Percentiles rank a stretch among this genome's conserved stretches.
Conservation (phyloP, 2,797 vertebrate genomes). For the Arrhamphus sclerolepis region DNA sequence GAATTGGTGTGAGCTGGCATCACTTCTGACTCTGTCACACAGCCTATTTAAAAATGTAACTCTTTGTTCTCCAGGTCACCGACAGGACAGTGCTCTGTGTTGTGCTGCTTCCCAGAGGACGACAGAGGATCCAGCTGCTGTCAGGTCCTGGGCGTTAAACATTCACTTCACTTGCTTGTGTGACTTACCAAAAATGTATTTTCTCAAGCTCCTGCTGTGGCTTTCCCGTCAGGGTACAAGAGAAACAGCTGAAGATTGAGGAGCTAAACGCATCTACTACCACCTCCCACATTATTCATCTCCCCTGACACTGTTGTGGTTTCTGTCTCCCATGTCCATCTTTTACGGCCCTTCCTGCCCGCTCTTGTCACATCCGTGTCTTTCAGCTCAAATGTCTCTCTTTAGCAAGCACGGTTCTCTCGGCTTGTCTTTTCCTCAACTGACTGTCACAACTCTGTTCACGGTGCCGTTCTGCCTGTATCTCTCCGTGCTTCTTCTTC, state of each 20-base stretch:
- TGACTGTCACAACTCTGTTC: slow-evolving; percentile 24
- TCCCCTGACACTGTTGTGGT: slow-evolving; percentile 34
- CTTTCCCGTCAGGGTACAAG: slow-evolving; percentile 31
- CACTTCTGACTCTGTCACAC: no score
- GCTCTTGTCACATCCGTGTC: slow-evolving; percentile 44
- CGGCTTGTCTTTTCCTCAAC: slow-evolving; percentile 8
- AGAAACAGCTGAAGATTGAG: slow-evolving; percentile 12
- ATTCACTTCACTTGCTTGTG: slow-evolving; percentile 18
- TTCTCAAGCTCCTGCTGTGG: slow-evolving; percentile 36
- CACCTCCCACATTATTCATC: slow-evolving; percentile 32
- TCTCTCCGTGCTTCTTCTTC: background rate
- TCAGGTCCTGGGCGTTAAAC: slow-evolving; percentile 22
- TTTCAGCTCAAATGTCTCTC: slow-evolving; percentile 34
- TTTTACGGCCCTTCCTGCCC: slow-evolving; percentile 31
- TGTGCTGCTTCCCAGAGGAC: slow-evolving; percentile 28
- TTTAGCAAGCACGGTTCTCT: slow-evolving; percentile 5
- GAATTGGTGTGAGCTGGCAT: slow-evolving; percentile 6
- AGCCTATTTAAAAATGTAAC: background rate
- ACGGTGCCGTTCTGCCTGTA: slow-evolving; percentile 5
- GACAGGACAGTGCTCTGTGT: slow-evolving; percentile 29
- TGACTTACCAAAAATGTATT: slow-evolving; percentile 10
- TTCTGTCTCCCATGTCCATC: slow-evolving; percentile 30
- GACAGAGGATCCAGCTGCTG: slow-evolving; percentile 42
- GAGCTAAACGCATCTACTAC: slow-evolving; percentile 45
- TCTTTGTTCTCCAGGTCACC: slow-evolving; percentile 34